Evolutionary conservation across 2,888 invertebrate species (phyloP).

Genomic region (Lasioglossum lativentre): DNA sequence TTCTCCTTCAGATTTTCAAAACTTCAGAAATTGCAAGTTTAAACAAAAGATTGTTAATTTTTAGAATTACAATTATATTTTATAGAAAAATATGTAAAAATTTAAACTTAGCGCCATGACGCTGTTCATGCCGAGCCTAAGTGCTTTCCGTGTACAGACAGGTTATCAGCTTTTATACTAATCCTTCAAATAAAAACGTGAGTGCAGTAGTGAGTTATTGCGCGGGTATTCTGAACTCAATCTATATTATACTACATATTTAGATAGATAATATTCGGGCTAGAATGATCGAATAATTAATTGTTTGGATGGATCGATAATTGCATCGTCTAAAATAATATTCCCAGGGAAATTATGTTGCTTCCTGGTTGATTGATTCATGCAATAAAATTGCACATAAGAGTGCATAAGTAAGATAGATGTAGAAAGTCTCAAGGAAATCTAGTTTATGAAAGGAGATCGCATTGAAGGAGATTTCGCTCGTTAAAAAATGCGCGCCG

Average conservation of each 20-base stretch:
- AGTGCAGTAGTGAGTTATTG: no score
- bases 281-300: neutral
- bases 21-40: neutral
- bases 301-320: neutral
- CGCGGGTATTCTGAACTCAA: neutral
- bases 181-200: neutral
- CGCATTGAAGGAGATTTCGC: constrained; percentile 16
- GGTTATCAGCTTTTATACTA: neutral
- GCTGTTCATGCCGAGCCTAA: neutral
- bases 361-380: neutral
- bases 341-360: neutral
- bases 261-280: neutral
- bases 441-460: constrained; percentile 36
- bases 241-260: neutral
- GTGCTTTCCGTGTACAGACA: neutral
- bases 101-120: neutral
- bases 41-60: neutral
- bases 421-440: constrained; percentile 51
- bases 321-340: neutral
- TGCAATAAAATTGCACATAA: neutral
- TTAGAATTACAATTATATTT: neutral
- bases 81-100: neutral
- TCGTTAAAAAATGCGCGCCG: constrained; percentile 4
- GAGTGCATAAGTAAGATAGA: neutral
- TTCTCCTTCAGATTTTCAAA: neutral